phyloP scores from a whole-genome alignment of 2,113 vertebrate genomes.

The Damaliscus lunatus region DNA sequence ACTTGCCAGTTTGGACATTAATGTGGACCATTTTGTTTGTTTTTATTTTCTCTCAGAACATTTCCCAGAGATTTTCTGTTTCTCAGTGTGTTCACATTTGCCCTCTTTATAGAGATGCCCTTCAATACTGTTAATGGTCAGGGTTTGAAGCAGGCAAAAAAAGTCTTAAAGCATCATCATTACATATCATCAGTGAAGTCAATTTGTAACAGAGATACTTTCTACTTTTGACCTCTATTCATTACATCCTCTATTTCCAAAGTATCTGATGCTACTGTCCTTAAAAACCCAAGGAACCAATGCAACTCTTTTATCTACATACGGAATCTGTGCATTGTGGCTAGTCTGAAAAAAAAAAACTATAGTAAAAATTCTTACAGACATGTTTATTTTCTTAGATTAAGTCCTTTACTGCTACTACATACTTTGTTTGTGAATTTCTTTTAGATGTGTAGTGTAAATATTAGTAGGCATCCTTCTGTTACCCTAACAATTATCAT shows the following conservation, averaged over 20 bases:
- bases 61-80: conserved; percentile 26
- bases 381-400: not conserved
- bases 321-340: not conserved
- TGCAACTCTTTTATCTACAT: not conserved
- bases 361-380: not conserved
- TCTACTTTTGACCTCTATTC: not conserved
- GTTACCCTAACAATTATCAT: not conserved
- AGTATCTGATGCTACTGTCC: not conserved
- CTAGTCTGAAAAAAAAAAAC: not conserved
- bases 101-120: not conserved
- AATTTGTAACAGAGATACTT: not conserved
- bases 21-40: not conserved
- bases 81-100: not conserved
- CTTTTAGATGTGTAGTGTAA: not conserved
- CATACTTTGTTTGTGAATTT: not conserved
- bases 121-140: not conserved
- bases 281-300: not conserved
- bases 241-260: not conserved
- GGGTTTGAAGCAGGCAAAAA: not conserved
- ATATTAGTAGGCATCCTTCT: not conserved
- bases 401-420: not conserved
- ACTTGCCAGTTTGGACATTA: not conserved
- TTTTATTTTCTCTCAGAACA: not conserved
- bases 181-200: conserved; percentile 7
- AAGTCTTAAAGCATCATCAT: not conserved